Evolutionary conservation across 2,113 vertebrate species (phyloP).

Genomic region (Leuciscus idus): DNA sequence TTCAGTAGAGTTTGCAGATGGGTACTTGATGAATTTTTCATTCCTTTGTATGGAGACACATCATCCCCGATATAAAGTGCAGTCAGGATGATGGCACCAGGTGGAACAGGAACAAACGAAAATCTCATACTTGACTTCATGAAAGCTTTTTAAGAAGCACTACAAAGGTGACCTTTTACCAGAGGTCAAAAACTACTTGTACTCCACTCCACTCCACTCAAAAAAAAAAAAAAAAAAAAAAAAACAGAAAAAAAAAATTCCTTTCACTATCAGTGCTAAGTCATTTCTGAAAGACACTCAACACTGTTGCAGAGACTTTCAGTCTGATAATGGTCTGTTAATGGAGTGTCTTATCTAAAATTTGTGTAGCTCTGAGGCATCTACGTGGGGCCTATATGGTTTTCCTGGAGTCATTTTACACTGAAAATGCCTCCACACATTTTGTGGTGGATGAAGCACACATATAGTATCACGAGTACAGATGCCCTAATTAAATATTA

Average conservation of each 20-base stretch:
- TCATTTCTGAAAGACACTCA: slow-evolving; percentile 58
- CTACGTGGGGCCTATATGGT: slow-evolving; percentile 47
- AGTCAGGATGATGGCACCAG: slow-evolving; percentile 24
- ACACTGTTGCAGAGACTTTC: slow-evolving; percentile 62
- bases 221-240: background rate
- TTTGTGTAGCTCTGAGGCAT: slow-evolving; percentile 72
- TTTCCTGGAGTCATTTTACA: background rate
- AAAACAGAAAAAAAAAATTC: slow-evolving; percentile 53
- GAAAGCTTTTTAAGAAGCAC: slow-evolving; percentile 25
- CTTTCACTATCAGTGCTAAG: slow-evolving; percentile 57
- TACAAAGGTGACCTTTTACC: slow-evolving; percentile 6
- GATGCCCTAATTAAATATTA: background rate
- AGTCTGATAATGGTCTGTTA: slow-evolving; percentile 73
- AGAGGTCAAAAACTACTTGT: background rate
- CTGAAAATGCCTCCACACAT: background rate
- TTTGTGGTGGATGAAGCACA: background rate
- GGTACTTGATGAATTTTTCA: slow-evolving; percentile 32
- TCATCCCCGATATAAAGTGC: slow-evolving; percentile 13
- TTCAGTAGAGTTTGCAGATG: slow-evolving; percentile 22
- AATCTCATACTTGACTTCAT: slow-evolving; percentile 30
- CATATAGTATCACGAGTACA: background rate
- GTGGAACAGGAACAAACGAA: slow-evolving; percentile 28
- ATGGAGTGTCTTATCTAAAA: slow-evolving; percentile 74
- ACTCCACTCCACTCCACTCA: background rate
- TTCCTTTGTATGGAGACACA: slow-evolving; percentile 30